Evolutionary conservation across 2,113 vertebrate species (phyloP), one percentile per base, ranked within the genome.

Genomic region (Oncorhynchus clarkii): DNA sequence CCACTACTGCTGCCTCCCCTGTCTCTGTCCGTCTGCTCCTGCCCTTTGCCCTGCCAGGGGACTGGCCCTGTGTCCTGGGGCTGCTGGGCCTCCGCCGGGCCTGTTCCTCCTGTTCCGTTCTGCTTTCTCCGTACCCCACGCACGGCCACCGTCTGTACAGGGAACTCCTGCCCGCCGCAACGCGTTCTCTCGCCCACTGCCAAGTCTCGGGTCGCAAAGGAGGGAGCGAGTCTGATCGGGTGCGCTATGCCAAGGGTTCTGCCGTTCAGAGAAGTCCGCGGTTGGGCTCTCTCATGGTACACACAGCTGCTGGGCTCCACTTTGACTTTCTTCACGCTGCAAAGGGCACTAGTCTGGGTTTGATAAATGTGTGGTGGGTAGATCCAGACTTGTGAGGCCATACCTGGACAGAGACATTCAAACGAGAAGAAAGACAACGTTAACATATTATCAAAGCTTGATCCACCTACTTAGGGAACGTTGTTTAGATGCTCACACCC

Each of bases 261-360:
- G 95, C 94, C 94, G 89, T 96, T 98, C 95, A 98, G 93, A 91
- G 94, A 96, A 91, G 96, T 96, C 94, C 90, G 90, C 2, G 95
- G 95, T 90, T 94, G 96, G 90, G 91, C 93, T 95, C 95, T 95
- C 92, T 98, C 96, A 92, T 96, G 96, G 95, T 97, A 98, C 89
- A 97, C 94, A 78, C 96, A 97, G 93, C 95, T 96, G 93, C 94
- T 96, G 95, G 97, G 96, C 94, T 99, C 98, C 89, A 97, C 93
- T 97, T 97, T 99, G 74, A 99, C 96, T 96, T 99, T 99, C 95
- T 99, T 99, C 94, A 98, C 96, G 92, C 96, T 97, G 95, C 96
- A 97, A 96, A 99, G 99, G 98, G 98, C 98, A 99, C 98, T 99
- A 99, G 97, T 97, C 96, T 98, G 98, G 93, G 96, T 97, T 97